Percentiles rank a stretch among this genome's conserved stretches.
These are phyloP conservation scores for Alosa alosa DNA, from an alignment of 2,113 vertebrate genomes.

Conservation along the genomic window DNA sequence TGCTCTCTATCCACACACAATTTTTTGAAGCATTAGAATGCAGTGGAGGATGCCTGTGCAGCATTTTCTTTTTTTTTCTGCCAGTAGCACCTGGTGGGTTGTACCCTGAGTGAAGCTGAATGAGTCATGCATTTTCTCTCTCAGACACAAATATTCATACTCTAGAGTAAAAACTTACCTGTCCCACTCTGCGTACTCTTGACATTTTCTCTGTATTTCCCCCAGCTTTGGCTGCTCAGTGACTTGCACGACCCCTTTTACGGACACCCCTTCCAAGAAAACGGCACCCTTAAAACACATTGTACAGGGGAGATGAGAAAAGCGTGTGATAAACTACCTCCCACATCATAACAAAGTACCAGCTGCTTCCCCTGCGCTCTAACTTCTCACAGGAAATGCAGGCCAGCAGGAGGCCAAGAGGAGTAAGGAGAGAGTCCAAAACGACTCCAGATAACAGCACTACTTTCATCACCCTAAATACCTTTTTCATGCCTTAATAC, in stretches of 20 bases:
- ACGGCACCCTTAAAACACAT: conserved; percentile 78
- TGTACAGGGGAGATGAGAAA: not conserved
- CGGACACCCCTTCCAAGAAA: conserved; percentile 90
- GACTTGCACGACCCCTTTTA: conserved; percentile 90
- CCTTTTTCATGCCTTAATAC: not conserved
- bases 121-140: not conserved
- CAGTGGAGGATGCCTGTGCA: not conserved
- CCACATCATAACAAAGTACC: not conserved
- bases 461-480: not conserved
- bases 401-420: not conserved
- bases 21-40: not conserved
- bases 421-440: not conserved
- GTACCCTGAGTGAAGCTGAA: not conserved
- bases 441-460: not conserved
- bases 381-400: not conserved
- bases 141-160: conserved; percentile 24
- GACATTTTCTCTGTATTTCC: conserved; percentile 88
- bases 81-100: not conserved
- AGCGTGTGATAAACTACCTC: not conserved
- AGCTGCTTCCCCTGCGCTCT: not conserved
- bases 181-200: conserved; percentile 92
- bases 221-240: conserved; percentile 89
- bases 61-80: not conserved
- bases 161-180: conserved; percentile 71
- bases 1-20: not conserved